Evolutionary conservation across 2,113 vertebrate species (phyloP).

Genomic region (Anarhynchus alexandrinus): DNA sequence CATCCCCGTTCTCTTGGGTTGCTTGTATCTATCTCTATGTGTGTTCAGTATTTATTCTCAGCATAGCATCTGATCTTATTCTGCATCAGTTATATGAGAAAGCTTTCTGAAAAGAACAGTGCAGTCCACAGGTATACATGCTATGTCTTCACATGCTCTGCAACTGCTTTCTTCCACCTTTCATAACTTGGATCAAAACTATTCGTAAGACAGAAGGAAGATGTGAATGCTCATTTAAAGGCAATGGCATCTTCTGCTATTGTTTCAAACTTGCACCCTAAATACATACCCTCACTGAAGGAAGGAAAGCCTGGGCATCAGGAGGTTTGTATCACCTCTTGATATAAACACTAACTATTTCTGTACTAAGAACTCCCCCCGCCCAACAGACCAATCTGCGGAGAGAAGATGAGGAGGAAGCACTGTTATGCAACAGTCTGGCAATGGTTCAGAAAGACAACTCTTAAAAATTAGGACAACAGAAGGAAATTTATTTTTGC

Average conservation of each 20-base stretch:
- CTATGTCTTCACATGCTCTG: background rate
- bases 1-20: background rate
- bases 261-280: background rate
- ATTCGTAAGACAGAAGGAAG: background rate
- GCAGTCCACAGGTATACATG: background rate
- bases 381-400: background rate
- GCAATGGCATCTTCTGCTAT: background rate
- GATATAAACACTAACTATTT: background rate
- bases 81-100: background rate
- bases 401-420: background rate
- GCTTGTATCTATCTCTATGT: background rate
- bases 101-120: background rate
- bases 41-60: background rate
- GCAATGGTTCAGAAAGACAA: constrained; percentile 34
- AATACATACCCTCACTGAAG: background rate
- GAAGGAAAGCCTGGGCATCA: background rate
- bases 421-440: constrained; percentile 3
- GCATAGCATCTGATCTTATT: background rate
- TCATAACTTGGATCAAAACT: background rate
- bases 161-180: background rate
- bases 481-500: constrained; percentile 63
- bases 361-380: background rate
- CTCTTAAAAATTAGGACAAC: constrained; percentile 43
- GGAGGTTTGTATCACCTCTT: background rate
- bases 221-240: background rate